These are phyloP conservation scores for Sapayoa aenigma DNA, from an alignment of 2,113 vertebrate species.

Conservation along the genomic window DNA sequence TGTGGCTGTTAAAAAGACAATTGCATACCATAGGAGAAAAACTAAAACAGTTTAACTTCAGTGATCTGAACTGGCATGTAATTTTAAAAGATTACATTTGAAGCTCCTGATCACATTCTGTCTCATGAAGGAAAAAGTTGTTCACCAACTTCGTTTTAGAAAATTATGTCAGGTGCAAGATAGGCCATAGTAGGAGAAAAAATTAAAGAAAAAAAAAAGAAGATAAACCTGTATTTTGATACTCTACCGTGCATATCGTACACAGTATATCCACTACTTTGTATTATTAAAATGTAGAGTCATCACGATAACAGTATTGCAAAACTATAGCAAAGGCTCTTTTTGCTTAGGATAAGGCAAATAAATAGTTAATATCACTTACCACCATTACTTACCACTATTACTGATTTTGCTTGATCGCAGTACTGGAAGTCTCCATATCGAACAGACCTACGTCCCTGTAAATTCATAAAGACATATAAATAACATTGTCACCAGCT, in stretches of 20 bases:
- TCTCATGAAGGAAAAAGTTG: neutral
- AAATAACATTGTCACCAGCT: neutral
- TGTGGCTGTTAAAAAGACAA: neutral
- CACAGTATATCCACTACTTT: neutral
- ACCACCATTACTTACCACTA: conserved; percentile 94
- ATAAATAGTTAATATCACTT: conserved; percentile 54
- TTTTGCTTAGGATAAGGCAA: neutral
- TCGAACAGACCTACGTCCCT: conserved; percentile 95
- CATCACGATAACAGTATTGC: neutral
- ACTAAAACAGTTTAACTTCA: neutral
- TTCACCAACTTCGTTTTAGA: neutral
- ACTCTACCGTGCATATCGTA: accelerated
- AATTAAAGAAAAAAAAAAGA: accelerated
- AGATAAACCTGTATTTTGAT: neutral
- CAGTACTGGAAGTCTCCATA: conserved; percentile 94
- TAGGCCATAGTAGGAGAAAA: neutral
- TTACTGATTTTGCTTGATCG: conserved; percentile 93
- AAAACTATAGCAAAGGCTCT: neutral
- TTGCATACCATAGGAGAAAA: neutral
- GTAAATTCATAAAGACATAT: neutral
- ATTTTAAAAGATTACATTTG: neutral
- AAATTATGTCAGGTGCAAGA: neutral
- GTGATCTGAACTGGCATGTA: neutral
- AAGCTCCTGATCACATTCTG: neutral
- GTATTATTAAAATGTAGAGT: neutral